Evolutionary conservation across 2,888 invertebrate genomes (phyloP), one percentile per base, ranked within the genome.

Genomic region (Cheilosia impressa): DNA sequence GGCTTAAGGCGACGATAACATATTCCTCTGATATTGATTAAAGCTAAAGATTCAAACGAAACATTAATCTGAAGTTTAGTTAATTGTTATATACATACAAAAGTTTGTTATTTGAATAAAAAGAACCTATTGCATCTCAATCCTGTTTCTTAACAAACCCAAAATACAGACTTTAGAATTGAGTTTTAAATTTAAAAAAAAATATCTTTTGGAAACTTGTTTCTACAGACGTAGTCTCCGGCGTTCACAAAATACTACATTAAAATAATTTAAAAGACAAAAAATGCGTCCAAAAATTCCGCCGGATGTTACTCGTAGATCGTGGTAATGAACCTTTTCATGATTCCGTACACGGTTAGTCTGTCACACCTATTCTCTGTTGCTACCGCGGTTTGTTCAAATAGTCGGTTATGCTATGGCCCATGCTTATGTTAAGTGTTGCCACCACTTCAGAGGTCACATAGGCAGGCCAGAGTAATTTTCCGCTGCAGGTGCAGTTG

Each of bases 311-410:
- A 47, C 47, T 47, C 19, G 47, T 47, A 38, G 10, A 17, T 17
- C n/a, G 50, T 57, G 38, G 47, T 68, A 52, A 65, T 53, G 58
- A 58, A 27, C 45, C 65, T 53, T 72, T 82, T 77, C 38, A 72
- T 19, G 47, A 82, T 82, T 77, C 82, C n/a, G 13, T 77, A 60
- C 82, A 82, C 82, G 65, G 19, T 62, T 55, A 43, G 53, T 22
- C 38, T 82, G 82, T 77, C 77, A 72, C 77, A 82, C 82, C 77
- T 72, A 77, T 77, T 47, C 66, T 63, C 71, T 69, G 69, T 62
- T 62, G 69, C 75, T 62, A 47, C 55, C 38, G 58, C 47, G 45
- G 41, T 27, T 57, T 63, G 57, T 78, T 45, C 43, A 76, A 81
- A 50, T 43, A 71, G 55, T 52, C 63, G 50, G 45, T 34, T 65